Evolutionary conservation across 2,888 invertebrate genomes (phyloP), one percentile per base, ranked within the genome.

Genomic region (Dolichomitus sp.): DNA sequence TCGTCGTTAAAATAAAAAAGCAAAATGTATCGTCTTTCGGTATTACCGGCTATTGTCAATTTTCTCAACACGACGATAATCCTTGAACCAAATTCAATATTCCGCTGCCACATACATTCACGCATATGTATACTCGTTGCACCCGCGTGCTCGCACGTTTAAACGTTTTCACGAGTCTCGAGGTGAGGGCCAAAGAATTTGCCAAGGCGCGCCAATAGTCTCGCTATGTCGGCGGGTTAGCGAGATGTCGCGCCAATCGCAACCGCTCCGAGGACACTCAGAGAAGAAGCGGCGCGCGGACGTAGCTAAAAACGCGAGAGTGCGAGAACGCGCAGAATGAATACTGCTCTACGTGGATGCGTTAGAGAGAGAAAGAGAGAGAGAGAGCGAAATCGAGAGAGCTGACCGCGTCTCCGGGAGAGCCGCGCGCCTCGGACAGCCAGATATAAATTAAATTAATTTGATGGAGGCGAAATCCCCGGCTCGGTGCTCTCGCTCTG

Each of bases 391-490:
- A 37, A 37, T 9, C 37, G 37, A 81, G 84, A 76, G 76, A 81
- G 68, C 80, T 87, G 86, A 88, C 86, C 88, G 84, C 87, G 87
- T 88, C 89, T 87, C 86, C 81, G 81, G 80, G 87, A 45, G 72
- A 72, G 33, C 72, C 84, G 72, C 72, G 76, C 72, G 87, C 82
- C 82, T 88, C 87, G 87, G 90, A 91, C 90, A 90, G 90, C 88
- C 78, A 86, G 88, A 90, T 90, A 90, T 92, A 92, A 92, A 92
- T 92, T 90, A 91, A 92, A 93, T 92, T 92, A 92, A 92, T 92
- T 92, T 91, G 90, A 92, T 90, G 89, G 89, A 90, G 89, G 87
- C 87, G 89, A 84, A 89, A 90, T 88, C 84, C 83, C 81, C 75
- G 85, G 80, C 80, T 80, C 76, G 63, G 61, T 80, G 70, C 68